phyloP scores from a whole-genome alignment of 2,888 invertebrate genomes.

The Polietes domitor region DNA sequence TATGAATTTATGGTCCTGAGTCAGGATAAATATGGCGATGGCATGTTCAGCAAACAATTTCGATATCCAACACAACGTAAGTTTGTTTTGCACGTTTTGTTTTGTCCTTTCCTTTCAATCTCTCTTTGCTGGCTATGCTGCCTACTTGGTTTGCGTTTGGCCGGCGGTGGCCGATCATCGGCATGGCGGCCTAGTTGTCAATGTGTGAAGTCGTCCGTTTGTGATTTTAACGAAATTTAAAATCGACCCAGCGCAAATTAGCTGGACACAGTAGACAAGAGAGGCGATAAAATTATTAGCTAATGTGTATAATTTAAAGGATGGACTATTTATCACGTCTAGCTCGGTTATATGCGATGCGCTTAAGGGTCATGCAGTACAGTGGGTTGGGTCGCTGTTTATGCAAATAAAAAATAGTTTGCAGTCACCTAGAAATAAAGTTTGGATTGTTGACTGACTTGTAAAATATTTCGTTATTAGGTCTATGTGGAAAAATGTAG shows the following conservation, averaged over 20 bases:
- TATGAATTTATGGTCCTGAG: slow-evolving; percentile 96
- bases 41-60: slow-evolving; percentile 93
- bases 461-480: too few relatives aligned
- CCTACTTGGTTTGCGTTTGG: too few relatives aligned
- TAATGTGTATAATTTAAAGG: too few relatives aligned
- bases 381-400: too few relatives aligned
- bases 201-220: not conserved
- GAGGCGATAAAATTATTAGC: too few relatives aligned
- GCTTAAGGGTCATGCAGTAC: too few relatives aligned
- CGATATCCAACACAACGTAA: slow-evolving; percentile 86
- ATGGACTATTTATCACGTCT: too few relatives aligned
- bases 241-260: not conserved
- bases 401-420: too few relatives aligned
- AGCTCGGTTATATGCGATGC: too few relatives aligned
- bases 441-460: too few relatives aligned
- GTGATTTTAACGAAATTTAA: not conserved
- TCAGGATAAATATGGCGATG: slow-evolving; percentile 92
- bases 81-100: slow-evolving; percentile 46
- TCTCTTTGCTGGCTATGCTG: not conserved
- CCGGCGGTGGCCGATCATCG: not conserved
- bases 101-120: not conserved
- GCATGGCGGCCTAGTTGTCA: not conserved
- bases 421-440: too few relatives aligned
- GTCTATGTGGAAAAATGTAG: too few relatives aligned
- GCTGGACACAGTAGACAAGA: not conserved